Evolutionary conservation across 2,113 vertebrate species (phyloP).

Genomic region (Elephantulus edwardii): DNA sequence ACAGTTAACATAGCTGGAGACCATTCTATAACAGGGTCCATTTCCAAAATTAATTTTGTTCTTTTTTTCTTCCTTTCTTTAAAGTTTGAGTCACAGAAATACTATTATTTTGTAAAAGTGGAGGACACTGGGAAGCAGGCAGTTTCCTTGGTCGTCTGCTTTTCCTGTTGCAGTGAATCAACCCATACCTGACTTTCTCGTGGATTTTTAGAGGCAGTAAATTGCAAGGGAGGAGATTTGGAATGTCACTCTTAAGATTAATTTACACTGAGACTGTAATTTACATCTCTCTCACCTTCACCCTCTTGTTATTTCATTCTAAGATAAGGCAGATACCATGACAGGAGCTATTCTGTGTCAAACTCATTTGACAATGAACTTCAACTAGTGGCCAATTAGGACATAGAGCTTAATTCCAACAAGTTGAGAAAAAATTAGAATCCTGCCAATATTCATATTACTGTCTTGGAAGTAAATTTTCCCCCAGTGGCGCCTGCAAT

Average conservation of each 20-base stretch:
- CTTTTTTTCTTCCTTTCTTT: too few species aligned
- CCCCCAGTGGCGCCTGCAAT: not conserved
- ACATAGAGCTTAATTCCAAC: not conserved
- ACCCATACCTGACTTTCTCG: too few species aligned
- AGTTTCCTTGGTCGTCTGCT: too few species aligned
- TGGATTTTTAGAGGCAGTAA: too few species aligned
- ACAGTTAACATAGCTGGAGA: too few species aligned
- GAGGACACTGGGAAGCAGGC: too few species aligned
- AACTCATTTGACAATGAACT: not conserved
- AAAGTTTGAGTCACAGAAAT: too few species aligned
- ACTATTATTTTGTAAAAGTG: too few species aligned
- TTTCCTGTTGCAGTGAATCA: too few species aligned
- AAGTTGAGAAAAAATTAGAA: not conserved
- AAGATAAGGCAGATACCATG: not conserved
- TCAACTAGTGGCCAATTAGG: not conserved
- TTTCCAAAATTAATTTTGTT: too few species aligned
- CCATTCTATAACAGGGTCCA: too few species aligned
- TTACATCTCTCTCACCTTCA: not conserved
- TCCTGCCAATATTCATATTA: not conserved
- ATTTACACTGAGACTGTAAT: not conserved
- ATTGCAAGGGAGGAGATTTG: too few species aligned
- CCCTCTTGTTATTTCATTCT: not conserved
- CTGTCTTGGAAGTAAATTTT: not conserved
- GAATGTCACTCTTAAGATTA: not conserved
- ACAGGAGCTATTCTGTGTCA: not conserved